These are phyloP conservation scores for Drosophila mayri DNA, from an alignment of 1,140 invertebrate genomes.

Conservation along the genomic window DNA sequence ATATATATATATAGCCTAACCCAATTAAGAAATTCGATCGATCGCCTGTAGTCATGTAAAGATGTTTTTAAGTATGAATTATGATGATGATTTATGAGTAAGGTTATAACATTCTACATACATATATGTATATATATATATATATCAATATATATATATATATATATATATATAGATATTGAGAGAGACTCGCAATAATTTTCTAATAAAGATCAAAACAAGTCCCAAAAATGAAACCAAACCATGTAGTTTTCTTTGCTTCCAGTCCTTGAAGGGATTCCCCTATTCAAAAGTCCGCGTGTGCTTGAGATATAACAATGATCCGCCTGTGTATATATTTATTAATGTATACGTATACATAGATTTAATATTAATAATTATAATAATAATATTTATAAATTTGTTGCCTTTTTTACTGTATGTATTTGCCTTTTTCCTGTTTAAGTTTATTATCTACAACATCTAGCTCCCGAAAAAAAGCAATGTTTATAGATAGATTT, in stretches of 20 bases:
- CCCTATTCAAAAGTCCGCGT: neutral
- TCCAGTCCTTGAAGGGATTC: neutral
- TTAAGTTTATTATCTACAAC: conserved; percentile 67
- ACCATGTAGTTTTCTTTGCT: conserved; percentile 24
- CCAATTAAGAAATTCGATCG: conserved; percentile 43
- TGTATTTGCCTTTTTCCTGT: conserved; percentile 49
- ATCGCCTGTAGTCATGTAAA: conserved; percentile 64
- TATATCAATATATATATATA: conserved; percentile 34
- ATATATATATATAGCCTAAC: conserved; percentile 29
- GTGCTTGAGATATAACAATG: conserved; percentile 22
- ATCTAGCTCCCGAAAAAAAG: neutral
- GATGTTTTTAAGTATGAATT: conserved; percentile 71
- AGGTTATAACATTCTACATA: conserved; percentile 49
- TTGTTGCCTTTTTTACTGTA: conserved; percentile 49
- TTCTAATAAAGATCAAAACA: conserved; percentile 55
- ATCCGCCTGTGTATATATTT: conserved; percentile 61
- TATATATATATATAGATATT: conserved; percentile 54
- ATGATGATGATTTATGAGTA: conserved; percentile 27
- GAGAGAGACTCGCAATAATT: conserved; percentile 77
- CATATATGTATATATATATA: conserved; percentile 46
- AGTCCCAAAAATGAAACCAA: conserved; percentile 15
- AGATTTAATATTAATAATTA: conserved; percentile 43
- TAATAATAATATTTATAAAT: conserved; percentile 49
- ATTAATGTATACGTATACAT: conserved; percentile 39
- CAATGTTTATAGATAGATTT: neutral